Evolutionary conservation across 2,888 invertebrate species (phyloP), one percentile per base, ranked within the genome.

Genomic region (Clepsis dumicolana): DNA sequence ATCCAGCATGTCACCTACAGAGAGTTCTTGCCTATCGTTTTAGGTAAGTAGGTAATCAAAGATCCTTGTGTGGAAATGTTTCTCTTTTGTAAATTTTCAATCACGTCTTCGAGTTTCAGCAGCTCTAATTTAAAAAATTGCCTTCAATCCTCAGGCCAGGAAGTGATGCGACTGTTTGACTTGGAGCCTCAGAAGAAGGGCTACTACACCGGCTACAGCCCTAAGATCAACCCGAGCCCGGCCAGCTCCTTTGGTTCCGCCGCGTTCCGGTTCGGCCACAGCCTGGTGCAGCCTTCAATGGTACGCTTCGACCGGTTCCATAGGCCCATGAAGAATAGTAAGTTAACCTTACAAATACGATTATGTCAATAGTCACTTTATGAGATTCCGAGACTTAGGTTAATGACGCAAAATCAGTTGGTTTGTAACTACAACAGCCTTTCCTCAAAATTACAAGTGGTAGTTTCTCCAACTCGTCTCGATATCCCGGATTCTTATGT

Each of bases 241-340:
- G 96, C 96, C 0, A 97, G 97, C 84, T 94, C 96, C 0, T 98
- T 98, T 86, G 95, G 96, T 0, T 95, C 97, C 0, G 97, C 97
- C 0, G 98, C 98, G 2, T 98, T 97, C 86, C 94, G 98, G 24
- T 98, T 98, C 84, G 98, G 98, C 0, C 98, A 98, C 84, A 97
- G 98, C 52, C 89, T 98, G 72, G 97, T 98, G 2, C 97, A 98
- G 80, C 95, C 95, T 5, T 95, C 96, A 10, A 96, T 98, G 83
- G 92, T 97, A 72, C 94, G 97, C 71, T 96, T 95, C 77, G 96
- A 97, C 77, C 94, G 94, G 8, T 94, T 95, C 75, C 97, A 97
- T 80, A 92, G 95, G 48, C 94, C 96, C 0, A 87, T 97, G 67
- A 94, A 94, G 54, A 96, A 96, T 73, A 97, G 97, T 97, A 83